Base-by-base conservation (phyloP, 1,140 invertebrate species). In the Dinoponera quadriceps region DNA sequence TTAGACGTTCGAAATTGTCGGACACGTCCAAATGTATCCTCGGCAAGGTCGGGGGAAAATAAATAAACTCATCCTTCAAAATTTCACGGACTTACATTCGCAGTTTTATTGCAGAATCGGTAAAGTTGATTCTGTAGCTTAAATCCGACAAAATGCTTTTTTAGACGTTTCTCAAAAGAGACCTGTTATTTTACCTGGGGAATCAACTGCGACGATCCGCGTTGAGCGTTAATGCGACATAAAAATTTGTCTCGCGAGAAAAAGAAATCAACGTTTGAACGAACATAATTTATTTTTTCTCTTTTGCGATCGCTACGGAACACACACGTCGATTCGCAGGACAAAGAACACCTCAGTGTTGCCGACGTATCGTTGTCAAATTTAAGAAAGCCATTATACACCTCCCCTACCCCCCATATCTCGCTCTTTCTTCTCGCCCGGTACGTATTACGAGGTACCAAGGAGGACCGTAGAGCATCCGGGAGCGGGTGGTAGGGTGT, bases 401-500 rank as follows among this genome's bases (percentile, higher is more conserved):
- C 49, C 29, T 33, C 38, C 9, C 48, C 4, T 2, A 18, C 59
- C 18, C 62, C n/a, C 27, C 2, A 9, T 13, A 22, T 27, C 11
- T 27, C 16, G 16, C 5, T 51, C 72, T 59, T 48, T 68, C 16
- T n/a, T 69, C 33, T 25, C n/a, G 5, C 18, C 11, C 13, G 18
- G 49, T 27, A 16, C 54, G 13, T 25, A 25, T 71, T 38, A 27
- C 29, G 22, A 51, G 18, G 33, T 49, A 48, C 27, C 16, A 25
- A 18, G 55, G 72, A 60, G 55, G 44, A 62, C 18, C 27, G 29
- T 13, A 38, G 51, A 80, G 49, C 3, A 13, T 20, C 14, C 16
- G 57, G 22, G 48, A 62, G 77, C 68, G 85, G 78, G 87, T 83
- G 81, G 81, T 55, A 83, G 73, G 86, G 85, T 90, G 90, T 91